Evolutionary conservation across 2,113 vertebrate species (phyloP), one percentile per base, ranked within the genome.

Genomic region (Drymodes brunneopygia): DNA sequence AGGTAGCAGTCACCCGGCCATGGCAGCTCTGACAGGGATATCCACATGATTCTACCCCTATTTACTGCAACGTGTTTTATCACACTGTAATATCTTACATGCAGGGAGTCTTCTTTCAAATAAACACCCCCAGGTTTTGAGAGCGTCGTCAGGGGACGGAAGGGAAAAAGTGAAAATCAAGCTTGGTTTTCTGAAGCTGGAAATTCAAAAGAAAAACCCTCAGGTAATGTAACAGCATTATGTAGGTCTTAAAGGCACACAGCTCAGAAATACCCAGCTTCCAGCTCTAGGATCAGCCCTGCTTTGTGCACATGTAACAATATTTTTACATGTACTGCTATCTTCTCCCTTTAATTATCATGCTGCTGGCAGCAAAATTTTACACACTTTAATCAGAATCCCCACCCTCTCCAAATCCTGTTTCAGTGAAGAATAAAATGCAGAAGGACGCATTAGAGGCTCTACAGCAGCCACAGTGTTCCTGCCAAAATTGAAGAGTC

Each of bases 181-280:
- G 58, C 65, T 79, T 77, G 72, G 27, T 70, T 93, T 94, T 93
- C 56, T 88, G 82, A 92, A 92, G 80, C 57, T 95, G 86, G 44
- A 84, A 96, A 96, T 88, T 96, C 82, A 90, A 78, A 96, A 86
- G 93, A 90, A 96, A 94, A 90, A 27, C 82, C 92, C 92, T 58
- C 36, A 92, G 85, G 94, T 84, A 92, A 93, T 79, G 64, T 38
- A 88, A 44, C 50, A 81, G 81, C 50, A 24, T 50, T 91, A 96
- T 77, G 62, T 92, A 81, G 94, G 95, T 95, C 93, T 96, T 96
- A 95, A 97, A 96, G 95, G 88, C 92, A 97, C 82, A 94, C 1
- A 3, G 67, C 88, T 93, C 67, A 83, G 67, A 93, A 96, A 90
- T 31, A 78, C 21, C 25, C 50, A 40, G 12, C 61, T 90, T 64